These are phyloP conservation scores for Drosophila mayaguana DNA, from an alignment of 2,888 invertebrate species.

Conservation along the genomic window DNA sequence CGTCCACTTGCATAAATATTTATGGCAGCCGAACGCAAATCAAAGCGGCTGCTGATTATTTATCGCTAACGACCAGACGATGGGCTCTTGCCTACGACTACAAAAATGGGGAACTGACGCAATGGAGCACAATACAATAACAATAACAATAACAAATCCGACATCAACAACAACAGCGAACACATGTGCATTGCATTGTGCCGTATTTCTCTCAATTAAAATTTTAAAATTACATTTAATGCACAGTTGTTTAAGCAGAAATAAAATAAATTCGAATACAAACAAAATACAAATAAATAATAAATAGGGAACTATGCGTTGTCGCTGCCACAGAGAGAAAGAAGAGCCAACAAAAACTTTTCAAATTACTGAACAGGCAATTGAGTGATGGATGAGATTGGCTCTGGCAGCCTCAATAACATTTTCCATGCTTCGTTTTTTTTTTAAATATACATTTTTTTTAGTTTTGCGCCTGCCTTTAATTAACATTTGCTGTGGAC, in stretches of 20 bases:
- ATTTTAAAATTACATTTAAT: constrained; percentile 64
- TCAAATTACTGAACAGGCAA: constrained; percentile 59
- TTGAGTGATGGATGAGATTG: constrained; percentile 73
- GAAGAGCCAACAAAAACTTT: constrained; percentile 9
- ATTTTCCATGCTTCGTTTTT: constrained; percentile 23
- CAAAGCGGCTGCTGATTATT: constrained; percentile 68
- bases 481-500: constrained; percentile 64
- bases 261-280: constrained; percentile 27
- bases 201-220: constrained; percentile 44
- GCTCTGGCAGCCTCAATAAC: constrained; percentile 39
- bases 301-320: constrained; percentile 43
- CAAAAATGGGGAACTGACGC: constrained; percentile 31
- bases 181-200: constrained; percentile 66
- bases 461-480: constrained; percentile 44
- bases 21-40: constrained; percentile 55
- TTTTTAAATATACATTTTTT: constrained; percentile 5
- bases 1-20: constrained; percentile 73
- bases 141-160: constrained; percentile 17
- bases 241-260: constrained; percentile 64
- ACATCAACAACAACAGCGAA: constrained; percentile 23
- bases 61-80: constrained; percentile 59
- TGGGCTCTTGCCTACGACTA: constrained; percentile 24
- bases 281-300: constrained; percentile 8
- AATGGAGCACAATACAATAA: constrained; percentile 30
- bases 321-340: constrained; percentile 21